Percentiles rank a stretch among this genome's conserved stretches.
phyloP scores from a whole-genome alignment of 2,113 vertebrate genomes.

The Mellivora capensis region DNA sequence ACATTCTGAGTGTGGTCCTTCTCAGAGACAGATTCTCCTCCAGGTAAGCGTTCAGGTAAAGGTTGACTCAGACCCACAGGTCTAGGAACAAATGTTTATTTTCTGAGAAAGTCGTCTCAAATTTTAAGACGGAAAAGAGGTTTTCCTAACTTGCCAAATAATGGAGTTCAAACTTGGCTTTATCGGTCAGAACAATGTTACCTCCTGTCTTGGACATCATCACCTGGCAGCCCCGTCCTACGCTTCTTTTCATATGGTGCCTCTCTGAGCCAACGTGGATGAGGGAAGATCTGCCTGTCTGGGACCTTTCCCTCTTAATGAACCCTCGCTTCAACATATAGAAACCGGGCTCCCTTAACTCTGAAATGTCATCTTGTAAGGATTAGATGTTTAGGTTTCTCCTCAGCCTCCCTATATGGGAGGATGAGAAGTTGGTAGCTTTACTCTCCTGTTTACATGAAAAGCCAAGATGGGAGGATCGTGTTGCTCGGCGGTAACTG shows the following conservation, averaged over 20 bases:
- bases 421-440: neutral
- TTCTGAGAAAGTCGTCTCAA: neutral
- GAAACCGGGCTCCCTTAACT: neutral
- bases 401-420: neutral
- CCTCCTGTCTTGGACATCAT: neutral
- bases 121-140: neutral
- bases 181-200: neutral
- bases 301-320: neutral
- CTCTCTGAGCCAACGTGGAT: neutral
- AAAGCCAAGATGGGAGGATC: neutral
- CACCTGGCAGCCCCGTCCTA: accelerated
- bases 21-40: neutral
- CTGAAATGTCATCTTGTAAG: neutral
- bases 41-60: accelerated
- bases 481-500: neutral
- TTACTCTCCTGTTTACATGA: neutral
- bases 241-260: neutral
- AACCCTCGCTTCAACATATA: neutral
- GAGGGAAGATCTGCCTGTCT: accelerated
- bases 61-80: neutral
- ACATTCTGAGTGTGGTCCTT: neutral
- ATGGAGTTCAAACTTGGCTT: neutral
- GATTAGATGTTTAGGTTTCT: neutral
- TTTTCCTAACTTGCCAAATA: neutral
- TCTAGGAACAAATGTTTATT: no score